phyloP scores from a whole-genome alignment of 37 sponge, comb jelly and placozoan genomes.

The Tethya wilhelma region DNA sequence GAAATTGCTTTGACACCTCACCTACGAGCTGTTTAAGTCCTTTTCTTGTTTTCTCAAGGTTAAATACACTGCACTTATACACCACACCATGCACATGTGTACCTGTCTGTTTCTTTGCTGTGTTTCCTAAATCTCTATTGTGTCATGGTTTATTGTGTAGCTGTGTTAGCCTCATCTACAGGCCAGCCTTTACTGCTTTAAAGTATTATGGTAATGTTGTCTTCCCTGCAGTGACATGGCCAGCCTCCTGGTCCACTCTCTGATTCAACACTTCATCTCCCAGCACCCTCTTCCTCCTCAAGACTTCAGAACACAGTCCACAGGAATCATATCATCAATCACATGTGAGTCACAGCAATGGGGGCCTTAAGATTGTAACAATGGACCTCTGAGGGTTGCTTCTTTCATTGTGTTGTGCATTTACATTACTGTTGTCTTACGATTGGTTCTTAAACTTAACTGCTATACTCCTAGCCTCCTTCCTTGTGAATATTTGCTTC shows the following conservation, averaged over 20 bases:
- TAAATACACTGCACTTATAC: neutral
- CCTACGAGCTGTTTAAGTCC: neutral
- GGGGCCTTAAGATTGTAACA: too few species aligned
- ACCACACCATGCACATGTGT: slow-evolving; percentile 1
- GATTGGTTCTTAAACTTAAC: too few species aligned
- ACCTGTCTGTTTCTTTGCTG: slow-evolving; percentile 5
- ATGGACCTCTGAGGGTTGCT: too few species aligned
- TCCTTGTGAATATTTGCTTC: too few species aligned
- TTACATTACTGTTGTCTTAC: too few species aligned
- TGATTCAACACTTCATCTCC: slow-evolving; percentile 58
- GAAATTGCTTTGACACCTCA: neutral
- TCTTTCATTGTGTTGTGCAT: too few species aligned
- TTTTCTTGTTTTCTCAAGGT: neutral
- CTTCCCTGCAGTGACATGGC: slow-evolving; percentile 26
- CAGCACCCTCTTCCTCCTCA: slow-evolving; percentile 69
- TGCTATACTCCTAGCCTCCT: too few species aligned
- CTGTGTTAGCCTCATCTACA: too few species aligned
- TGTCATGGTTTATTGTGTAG: neutral
- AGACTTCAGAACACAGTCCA: slow-evolving; percentile 42
- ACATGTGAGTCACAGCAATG: slow-evolving; percentile 29
- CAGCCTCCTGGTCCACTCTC: slow-evolving; percentile 36
- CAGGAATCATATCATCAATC: slow-evolving; percentile 70
- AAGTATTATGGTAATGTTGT: too few species aligned
- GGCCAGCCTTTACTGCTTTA: too few species aligned
- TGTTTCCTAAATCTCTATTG: neutral